Base-by-base conservation (phyloP, 1,140 invertebrate genomes). In the Aleiodes sp. region DNA sequence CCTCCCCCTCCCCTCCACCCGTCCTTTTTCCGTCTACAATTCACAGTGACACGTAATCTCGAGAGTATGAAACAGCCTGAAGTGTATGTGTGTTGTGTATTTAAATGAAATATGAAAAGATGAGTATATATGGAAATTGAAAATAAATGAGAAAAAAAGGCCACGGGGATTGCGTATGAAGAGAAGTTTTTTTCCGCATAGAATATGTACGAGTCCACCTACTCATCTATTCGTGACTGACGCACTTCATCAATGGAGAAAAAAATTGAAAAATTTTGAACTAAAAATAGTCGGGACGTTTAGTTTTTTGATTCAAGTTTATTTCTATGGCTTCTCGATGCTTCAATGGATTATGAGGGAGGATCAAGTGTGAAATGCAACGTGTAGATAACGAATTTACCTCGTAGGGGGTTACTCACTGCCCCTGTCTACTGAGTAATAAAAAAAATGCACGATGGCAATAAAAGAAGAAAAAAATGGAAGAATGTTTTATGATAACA, bases 371-470 rank as follows among this genome's bases (percentile, higher is more conserved):
- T 7, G 19, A 59, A 59, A 52, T 59, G 21, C 33, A 57, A 39
- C 57, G 33, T 12, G 39, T 46, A 21, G 52, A 67, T 67, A 67
- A 67, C 52, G 21, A 67, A 59, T 57, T 67, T 67, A 67, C 37
- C 19, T 59, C 28, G 29, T 16, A 65, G n/a, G 46, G 12, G 24
- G 46, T 56, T 10, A 33, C 4, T n/a, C n/a, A n/a, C n/a, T n/a
- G n/a, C n/a, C n/a, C 10, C 10, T 14, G n/a, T 7, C 2, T 19
- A 8, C 41, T 19, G 4, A 35, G 31, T 10, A 4, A 35, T 10
- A 35, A 6, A 10, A 35, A 35, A 35, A 35, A 35, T n/a, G n/a
- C n/a, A n/a, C n/a, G n/a, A 35, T 35, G 10, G 31, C 10, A 35
- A 35, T 6, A 35, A 35, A 6, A 35, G n/a, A n/a, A n/a, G n/a